Base-by-base conservation (phyloP, 1,140 invertebrate genomes). In the Cyphomyrmex costatus region DNA sequence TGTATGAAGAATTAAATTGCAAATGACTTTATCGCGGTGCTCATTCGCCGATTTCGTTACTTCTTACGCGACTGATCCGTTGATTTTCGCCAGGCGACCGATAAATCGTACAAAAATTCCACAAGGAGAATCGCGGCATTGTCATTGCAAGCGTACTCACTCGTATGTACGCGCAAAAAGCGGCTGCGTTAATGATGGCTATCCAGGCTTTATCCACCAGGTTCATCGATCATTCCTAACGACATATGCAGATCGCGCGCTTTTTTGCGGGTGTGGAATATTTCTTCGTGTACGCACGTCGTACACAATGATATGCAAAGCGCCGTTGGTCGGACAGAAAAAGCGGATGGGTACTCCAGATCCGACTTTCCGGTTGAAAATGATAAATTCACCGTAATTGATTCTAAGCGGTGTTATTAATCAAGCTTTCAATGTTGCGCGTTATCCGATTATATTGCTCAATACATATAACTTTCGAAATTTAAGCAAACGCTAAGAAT, bases 161-260 rank as follows among this genome's bases (percentile, higher is more conserved):
- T 58, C 24, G 66, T 36, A 60, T 14, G 36, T n/a, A 68, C 56
- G 79, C 53, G 68, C 79, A 83, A 83, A 83, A 83, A 83, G 36
- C 53, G 68, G 10, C 79, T 83, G 79, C 79, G 79, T 83, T 83
- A 83, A 83, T 83, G 68, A 73, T 68, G 14, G 53, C 56, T 60
- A 42, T 19, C 66, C 77, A 12, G 21, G 53, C 53, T 83, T 61
- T 61, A 27, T 16, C 27, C 36, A n/a, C n/a, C n/a, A 53, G 66
- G 68, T 83, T 83, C 68, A 83, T 83, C 79, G 79, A 83, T 83
- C 79, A 83, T 83, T 74, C 53, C 68, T 83, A 83, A 83, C 68
- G 79, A 83, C 79, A 73, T 73, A 83, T 83, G 53, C 79, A 83
- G 79, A 83, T 83, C 53, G 53, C 24, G 36, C 21, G 27, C 36